Conservation (phyloP, 2,888 invertebrate species). For the Lasioglossum vierecki region DNA sequence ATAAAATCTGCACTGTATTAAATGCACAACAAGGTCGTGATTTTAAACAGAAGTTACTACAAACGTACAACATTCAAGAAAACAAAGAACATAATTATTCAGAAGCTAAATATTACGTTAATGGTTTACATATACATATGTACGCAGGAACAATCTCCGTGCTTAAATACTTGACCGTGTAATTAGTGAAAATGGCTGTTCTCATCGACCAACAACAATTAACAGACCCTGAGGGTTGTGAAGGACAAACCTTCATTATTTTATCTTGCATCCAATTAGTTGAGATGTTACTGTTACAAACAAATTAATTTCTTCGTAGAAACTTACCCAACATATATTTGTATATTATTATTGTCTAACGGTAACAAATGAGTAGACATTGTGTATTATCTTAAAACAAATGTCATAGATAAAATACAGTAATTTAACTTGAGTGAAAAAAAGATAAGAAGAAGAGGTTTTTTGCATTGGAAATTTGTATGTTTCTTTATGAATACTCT, state of each 20-base stretch:
- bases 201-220: conserved; percentile 4
- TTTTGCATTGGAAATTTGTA: background rate
- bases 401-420: background rate
- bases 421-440: background rate
- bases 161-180: background rate
- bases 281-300: background rate
- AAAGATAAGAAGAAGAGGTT: background rate
- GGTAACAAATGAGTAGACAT: background rate
- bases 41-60: background rate
- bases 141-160: background rate
- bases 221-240: background rate
- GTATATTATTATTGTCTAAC: background rate
- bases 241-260: background rate
- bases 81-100: background rate
- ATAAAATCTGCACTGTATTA: background rate
- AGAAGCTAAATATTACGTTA: background rate
- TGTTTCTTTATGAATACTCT: background rate
- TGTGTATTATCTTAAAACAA: background rate
- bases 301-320: background rate
- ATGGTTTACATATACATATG: background rate
- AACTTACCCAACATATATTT: background rate
- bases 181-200: conserved; percentile 15
- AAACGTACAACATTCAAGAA: background rate
- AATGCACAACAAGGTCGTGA: background rate
- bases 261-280: background rate